A percentile compares a stretch with the other conserved stretches of the same genome.
phyloP scores from a whole-genome alignment of 2,797 vertebrate species.

The Lepilemur septentrionalis region DNA sequence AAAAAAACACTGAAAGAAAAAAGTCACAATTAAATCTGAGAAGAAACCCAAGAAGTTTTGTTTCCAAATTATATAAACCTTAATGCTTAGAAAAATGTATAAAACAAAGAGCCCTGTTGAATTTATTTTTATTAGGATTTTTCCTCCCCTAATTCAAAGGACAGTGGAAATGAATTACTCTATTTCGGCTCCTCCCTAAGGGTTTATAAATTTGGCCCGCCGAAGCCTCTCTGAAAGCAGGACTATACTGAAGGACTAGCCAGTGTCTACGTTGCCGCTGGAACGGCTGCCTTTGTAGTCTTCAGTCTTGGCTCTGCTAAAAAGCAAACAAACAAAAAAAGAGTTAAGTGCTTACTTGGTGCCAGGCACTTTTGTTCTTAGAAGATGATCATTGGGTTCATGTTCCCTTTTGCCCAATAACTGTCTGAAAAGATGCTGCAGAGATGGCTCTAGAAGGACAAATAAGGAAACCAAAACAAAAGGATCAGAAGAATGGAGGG shows the following conservation, averaged over 20 bases:
- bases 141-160: background rate
- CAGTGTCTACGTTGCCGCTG: background rate
- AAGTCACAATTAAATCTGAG: background rate
- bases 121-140: background rate
- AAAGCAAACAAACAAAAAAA: background rate
- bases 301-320: background rate
- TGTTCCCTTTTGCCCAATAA: slow-evolving; percentile 80
- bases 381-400: slow-evolving; percentile 56
- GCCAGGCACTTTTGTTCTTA: slow-evolving; percentile 52
- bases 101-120: background rate
- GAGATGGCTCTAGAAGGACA: slow-evolving; percentile 60
- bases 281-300: background rate
- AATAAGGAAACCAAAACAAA: slow-evolving; percentile 73
- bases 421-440: slow-evolving; percentile 55
- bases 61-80: background rate
- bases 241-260: background rate
- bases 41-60: background rate
- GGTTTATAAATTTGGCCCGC: background rate
- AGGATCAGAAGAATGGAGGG: slow-evolving; percentile 70
- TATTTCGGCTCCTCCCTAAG: background rate
- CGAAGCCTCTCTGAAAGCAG: background rate
- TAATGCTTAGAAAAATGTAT: background rate
- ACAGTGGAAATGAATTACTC: background rate
- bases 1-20: background rate
- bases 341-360: slow-evolving; percentile 52